Evolutionary conservation across 1,140 invertebrate species (phyloP).

Genomic region (Protaetia brevitarsis): DNA sequence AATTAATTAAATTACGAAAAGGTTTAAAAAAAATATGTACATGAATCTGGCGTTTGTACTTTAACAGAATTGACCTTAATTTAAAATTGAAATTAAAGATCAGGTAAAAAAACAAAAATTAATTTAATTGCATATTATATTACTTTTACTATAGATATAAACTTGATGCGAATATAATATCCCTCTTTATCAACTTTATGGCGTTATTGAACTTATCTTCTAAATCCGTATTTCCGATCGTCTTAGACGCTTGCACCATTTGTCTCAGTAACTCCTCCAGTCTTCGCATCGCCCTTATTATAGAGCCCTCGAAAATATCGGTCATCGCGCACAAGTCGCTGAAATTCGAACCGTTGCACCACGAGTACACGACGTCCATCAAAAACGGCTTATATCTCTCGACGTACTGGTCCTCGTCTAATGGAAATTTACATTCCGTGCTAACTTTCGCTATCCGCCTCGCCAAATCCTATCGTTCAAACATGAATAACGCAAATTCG

Average conservation of each 20-base stretch:
- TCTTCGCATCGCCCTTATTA: conserved; percentile 95
- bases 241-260: conserved; percentile 93
- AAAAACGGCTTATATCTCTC: conserved; percentile 90
- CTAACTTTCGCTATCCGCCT: conserved; percentile 88
- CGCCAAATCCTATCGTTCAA: conserved; percentile 70
- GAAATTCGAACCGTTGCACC: conserved; percentile 94
- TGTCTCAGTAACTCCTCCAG: conserved; percentile 95
- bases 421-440: conserved; percentile 82
- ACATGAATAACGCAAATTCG: neutral
- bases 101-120: neutral
- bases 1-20: neutral
- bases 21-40: neutral
- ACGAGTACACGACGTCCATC: conserved; percentile 97
- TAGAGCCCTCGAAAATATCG: conserved; percentile 98
- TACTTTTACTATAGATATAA: conserved; percentile 77
- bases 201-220: conserved; percentile 95
- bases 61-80: neutral
- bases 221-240: conserved; percentile 93
- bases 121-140: neutral
- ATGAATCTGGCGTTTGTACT: no score
- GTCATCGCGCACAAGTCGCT: conserved; percentile 94
- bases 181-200: conserved; percentile 90
- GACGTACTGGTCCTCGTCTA: conserved; percentile 91
- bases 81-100: neutral
- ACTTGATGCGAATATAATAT: conserved; percentile 98